Evolutionary conservation across 2,113 vertebrate species (phyloP).

Genomic region (Nesoenas mayeri): DNA sequence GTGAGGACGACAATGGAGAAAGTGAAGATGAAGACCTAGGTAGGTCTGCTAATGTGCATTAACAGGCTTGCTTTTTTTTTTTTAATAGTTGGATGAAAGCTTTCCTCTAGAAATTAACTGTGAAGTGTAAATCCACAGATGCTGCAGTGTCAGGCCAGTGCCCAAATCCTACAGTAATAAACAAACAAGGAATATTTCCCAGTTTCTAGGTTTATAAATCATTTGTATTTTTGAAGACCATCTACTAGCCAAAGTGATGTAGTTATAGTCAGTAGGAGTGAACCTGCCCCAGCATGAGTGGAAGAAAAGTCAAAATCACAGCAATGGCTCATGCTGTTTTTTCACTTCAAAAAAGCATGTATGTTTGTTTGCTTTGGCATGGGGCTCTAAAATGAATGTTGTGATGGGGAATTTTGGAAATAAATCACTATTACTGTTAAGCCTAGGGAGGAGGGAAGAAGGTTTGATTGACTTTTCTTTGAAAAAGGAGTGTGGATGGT

Average conservation of each 20-base stretch:
- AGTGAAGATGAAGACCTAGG: constrained; percentile 77
- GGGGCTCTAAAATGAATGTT: neutral
- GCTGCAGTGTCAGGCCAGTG: neutral
- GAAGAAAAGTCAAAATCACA: neutral
- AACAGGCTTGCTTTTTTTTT: neutral
- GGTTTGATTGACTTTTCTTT: neutral
- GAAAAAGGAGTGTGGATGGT: neutral
- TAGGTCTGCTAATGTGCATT: neutral
- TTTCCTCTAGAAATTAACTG: neutral
- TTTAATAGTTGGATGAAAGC: neutral
- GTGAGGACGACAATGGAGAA: constrained; percentile 76
- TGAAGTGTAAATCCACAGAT: neutral
- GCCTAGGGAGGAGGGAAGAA: neutral
- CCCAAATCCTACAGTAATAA: neutral
- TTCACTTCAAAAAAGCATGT: neutral
- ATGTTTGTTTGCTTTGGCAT: neutral
- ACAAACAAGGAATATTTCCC: neutral
- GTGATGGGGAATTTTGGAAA: neutral
- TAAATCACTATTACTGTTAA: neutral
- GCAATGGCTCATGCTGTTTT: neutral
- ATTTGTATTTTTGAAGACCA: neutral
- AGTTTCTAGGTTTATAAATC: neutral
- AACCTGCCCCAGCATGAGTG: neutral
- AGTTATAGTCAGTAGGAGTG: neutral
- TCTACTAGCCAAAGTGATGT: neutral